These are phyloP conservation scores for Drosophila sturtevanti DNA, from an alignment of 1,140 invertebrate species.

Conservation along the genomic window DNA sequence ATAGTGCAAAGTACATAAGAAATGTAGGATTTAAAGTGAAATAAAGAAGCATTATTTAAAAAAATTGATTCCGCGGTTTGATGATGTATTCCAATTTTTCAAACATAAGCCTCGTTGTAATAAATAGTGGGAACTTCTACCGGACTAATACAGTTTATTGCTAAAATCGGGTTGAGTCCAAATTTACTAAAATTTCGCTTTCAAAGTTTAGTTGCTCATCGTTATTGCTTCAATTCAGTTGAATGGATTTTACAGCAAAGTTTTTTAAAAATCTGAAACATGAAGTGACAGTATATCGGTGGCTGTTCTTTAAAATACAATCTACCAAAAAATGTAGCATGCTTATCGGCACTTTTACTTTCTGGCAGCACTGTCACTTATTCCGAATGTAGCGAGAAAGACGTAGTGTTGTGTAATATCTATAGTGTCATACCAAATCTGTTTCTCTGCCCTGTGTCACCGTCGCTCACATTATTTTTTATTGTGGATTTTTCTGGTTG, in stretches of 20 bases:
- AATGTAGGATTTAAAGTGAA: slow-evolving; percentile 61
- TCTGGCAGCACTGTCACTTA: not conserved
- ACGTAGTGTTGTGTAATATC: slow-evolving; percentile 10
- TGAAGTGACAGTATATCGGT: too few species aligned
- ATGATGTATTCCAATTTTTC: not conserved
- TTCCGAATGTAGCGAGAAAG: not conserved
- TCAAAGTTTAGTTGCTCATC: too few species aligned
- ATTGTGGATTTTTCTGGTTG: not conserved
- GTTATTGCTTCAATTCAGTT: too few species aligned
- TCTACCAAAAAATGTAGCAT: too few species aligned
- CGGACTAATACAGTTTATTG: too few species aligned
- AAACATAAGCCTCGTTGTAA: not conserved
- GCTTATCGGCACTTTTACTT: not conserved
- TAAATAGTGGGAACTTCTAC: not conserved
- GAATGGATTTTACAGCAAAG: too few species aligned
- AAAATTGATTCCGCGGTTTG: slow-evolving; percentile 2
- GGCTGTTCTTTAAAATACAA: too few species aligned
- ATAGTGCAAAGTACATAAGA: slow-evolving; percentile 72
- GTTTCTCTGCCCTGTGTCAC: slow-evolving; percentile 23
- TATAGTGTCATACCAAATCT: slow-evolving; percentile 17
- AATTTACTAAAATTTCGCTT: too few species aligned
- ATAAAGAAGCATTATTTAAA: slow-evolving; percentile 65
- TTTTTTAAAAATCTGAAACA: too few species aligned
- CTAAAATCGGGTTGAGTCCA: too few species aligned
- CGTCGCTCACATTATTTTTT: not conserved